Evolutionary conservation across 2,113 vertebrate genomes (phyloP).

Genomic region (Xerus inauris): DNA sequence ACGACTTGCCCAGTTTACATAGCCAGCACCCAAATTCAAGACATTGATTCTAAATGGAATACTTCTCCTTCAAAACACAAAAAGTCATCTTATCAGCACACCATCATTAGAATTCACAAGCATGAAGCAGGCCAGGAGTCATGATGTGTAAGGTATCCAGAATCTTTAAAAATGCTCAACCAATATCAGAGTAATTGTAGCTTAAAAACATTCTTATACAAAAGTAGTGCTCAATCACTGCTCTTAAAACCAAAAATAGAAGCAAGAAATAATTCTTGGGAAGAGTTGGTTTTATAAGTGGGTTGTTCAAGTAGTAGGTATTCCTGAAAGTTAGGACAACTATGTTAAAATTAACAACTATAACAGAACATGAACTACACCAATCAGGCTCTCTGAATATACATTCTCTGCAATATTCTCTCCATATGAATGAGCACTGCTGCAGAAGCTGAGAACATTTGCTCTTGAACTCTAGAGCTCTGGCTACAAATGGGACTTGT

Average conservation of each 20-base stretch:
- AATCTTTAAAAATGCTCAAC: not conserved
- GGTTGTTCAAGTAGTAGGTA: constrained; percentile 51
- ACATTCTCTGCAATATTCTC: not conserved
- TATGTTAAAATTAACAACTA: constrained; percentile 68
- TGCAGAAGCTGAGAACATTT: not conserved
- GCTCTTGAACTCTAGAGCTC: constrained; percentile 65
- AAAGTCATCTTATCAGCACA: not conserved
- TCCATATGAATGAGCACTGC: constrained; percentile 47
- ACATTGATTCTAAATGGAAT: not conserved
- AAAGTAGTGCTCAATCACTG: not conserved
- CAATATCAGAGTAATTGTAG: not conserved
- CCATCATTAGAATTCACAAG: not conserved
- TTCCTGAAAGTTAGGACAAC: constrained; percentile 49
- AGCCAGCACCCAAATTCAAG: not conserved
- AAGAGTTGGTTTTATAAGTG: constrained; percentile 43
- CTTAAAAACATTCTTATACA: not conserved
- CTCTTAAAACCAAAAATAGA: not conserved
- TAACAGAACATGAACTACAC: constrained; percentile 29
- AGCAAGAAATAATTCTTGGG: not conserved
- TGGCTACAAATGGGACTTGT: constrained; percentile 72
- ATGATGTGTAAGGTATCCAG: not conserved
- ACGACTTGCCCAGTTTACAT: not conserved
- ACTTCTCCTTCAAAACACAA: not conserved
- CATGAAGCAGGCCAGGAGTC: not conserved
- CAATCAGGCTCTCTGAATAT: constrained; percentile 33